phyloP scores from a whole-genome alignment of 2,797 vertebrate species.

The Valencia hispanica region DNA sequence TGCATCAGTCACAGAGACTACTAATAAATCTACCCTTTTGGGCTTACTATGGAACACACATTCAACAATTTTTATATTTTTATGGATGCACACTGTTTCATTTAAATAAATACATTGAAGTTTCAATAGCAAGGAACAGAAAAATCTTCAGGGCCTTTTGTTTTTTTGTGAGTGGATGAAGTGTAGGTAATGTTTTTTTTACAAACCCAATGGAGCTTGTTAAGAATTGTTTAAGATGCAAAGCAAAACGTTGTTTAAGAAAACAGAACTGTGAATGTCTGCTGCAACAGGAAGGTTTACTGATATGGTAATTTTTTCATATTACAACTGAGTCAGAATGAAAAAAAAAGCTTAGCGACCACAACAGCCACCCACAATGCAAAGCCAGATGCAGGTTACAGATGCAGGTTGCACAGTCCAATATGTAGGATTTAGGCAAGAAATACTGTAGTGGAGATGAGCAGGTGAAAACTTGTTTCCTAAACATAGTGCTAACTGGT shows the following conservation, averaged over 20 bases:
- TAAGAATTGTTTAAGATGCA: background rate
- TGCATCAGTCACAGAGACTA: too few relatives aligned
- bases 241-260: background rate
- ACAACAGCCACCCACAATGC: background rate
- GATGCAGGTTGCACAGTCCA: background rate
- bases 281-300: background rate
- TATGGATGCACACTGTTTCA: too few relatives aligned
- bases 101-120: too few relatives aligned
- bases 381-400: background rate
- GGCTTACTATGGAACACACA: too few relatives aligned
- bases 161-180: background rate
- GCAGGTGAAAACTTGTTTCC: background rate
- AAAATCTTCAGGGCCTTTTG: background rate
- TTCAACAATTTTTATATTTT: too few relatives aligned
- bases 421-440: background rate
- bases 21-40: too few relatives aligned
- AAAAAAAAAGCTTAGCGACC: too few relatives aligned
- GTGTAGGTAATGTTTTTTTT: background rate
- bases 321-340: background rate
- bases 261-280: background rate
- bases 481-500: background rate
- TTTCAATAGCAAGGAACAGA: too few relatives aligned
- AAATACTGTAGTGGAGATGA: background rate
- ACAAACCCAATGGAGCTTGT: background rate
- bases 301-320: background rate